A percentile compares a stretch with the other conserved stretches of the same genome.
Evolutionary conservation across 2,113 vertebrate genomes (phyloP).

Genomic region (Rhabdornis inornatus): DNA sequence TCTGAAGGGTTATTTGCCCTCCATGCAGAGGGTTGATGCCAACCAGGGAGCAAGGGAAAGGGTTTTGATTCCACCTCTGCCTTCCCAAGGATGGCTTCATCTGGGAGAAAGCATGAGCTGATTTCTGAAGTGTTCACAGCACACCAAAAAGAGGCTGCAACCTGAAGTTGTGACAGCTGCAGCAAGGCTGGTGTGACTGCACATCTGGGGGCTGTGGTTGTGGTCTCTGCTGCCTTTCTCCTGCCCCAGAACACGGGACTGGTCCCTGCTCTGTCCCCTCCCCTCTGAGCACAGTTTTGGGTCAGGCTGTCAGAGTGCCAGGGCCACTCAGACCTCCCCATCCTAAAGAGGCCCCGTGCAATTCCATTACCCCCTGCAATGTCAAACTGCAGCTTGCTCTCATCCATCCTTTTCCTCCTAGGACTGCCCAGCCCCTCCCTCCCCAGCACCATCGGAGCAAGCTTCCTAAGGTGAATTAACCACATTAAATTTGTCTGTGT

Average conservation of each 20-base stretch:
- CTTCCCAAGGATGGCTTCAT: background rate
- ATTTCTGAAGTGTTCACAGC: background rate
- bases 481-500: conserved; percentile 48
- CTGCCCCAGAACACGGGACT: background rate
- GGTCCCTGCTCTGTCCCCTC: background rate
- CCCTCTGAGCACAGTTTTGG: background rate
- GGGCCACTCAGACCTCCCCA: background rate
- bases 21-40: fast-evolving
- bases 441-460: background rate
- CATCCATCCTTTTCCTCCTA: conserved; percentile 57
- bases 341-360: background rate
- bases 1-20: background rate
- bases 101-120: background rate
- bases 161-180: background rate
- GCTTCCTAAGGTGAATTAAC: conserved; percentile 49
- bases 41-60: background rate
- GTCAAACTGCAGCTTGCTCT: conserved; percentile 26
- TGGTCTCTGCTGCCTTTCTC: background rate
- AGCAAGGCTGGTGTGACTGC: background rate
- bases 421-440: conserved; percentile 51
- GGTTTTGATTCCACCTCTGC: background rate
- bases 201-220: background rate
- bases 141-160: background rate
- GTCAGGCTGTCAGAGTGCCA: background rate
- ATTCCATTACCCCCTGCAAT: conserved; percentile 8